These are phyloP conservation scores for Scytalopus superciliaris DNA, from an alignment of 2,113 vertebrate species.

Conservation along the genomic window DNA sequence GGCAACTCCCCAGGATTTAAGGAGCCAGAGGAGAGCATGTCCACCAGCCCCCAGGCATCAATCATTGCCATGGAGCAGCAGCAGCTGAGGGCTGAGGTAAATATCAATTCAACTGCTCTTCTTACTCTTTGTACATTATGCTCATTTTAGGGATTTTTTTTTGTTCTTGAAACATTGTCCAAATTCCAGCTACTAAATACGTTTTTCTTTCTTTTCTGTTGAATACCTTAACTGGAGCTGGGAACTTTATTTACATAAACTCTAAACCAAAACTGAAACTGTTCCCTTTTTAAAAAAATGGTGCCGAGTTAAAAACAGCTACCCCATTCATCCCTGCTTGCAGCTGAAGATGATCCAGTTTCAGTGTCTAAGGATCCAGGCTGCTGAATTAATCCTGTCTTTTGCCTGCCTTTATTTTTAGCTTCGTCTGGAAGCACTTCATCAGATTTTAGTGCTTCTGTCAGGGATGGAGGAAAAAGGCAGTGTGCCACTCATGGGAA, in stretches of 20 bases:
- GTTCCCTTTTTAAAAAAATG: not conserved
- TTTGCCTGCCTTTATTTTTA: constrained; percentile 58
- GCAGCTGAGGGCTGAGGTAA: constrained; percentile 91
- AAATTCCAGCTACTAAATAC: not conserved
- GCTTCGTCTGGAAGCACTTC: constrained; percentile 94
- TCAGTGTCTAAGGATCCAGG: not conserved
- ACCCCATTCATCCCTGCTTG: not conserved
- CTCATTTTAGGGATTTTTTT: not conserved
- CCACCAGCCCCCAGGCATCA: constrained; percentile 90
- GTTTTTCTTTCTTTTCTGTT: not conserved
- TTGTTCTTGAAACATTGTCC: not conserved
- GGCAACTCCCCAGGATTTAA: constrained; percentile 90
- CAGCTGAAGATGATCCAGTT: not conserved
- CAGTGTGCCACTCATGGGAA: constrained; percentile 72
- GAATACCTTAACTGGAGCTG: not conserved
- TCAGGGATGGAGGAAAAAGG: constrained; percentile 98
- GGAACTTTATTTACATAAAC: not conserved
- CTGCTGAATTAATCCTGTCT: not conserved
- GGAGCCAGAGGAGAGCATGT: constrained; percentile 94
- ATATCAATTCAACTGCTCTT: not conserved
- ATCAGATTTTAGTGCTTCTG: constrained; percentile 93
- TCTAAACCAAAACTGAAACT: not conserved
- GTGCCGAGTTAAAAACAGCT: rapidly evolving
- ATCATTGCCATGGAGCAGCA: constrained; percentile 95
- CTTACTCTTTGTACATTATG: not conserved